These are phyloP conservation scores for Nysson spinosus DNA, from an alignment of 2,888 invertebrate species.

Conservation along the genomic window DNA sequence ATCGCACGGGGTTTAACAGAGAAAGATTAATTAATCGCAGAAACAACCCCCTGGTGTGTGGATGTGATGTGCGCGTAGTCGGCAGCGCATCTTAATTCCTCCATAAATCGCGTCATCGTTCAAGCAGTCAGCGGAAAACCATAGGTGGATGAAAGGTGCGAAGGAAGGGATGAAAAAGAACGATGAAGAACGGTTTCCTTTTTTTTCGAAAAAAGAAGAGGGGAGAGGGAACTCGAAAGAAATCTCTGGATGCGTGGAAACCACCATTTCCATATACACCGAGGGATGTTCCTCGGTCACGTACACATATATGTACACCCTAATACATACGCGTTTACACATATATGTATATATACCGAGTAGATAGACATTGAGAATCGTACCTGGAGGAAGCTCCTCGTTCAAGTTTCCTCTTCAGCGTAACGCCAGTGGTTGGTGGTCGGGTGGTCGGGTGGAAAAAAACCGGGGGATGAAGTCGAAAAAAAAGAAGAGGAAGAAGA, in stretches of 20 bases:
- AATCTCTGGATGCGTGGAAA: too few species aligned
- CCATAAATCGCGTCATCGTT: slow-evolving; percentile 30
- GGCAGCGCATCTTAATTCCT: slow-evolving; percentile 28
- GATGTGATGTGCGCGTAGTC: too few species aligned
- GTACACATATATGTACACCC: too few species aligned
- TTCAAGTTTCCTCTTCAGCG: slow-evolving; percentile 33
- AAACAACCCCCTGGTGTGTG: neutral
- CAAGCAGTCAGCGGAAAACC: slow-evolving; percentile 21
- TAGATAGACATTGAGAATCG: too few species aligned
- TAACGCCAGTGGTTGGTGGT: slow-evolving; percentile 34
- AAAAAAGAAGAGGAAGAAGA: slow-evolving; percentile 1
- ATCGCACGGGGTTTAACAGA: neutral
- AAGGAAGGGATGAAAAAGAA: neutral
- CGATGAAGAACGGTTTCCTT: too few species aligned
- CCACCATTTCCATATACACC: too few species aligned
- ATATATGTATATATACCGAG: too few species aligned
- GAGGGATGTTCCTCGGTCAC: too few species aligned
- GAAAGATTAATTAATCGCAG: neutral
- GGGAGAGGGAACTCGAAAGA: slow-evolving; percentile 8
- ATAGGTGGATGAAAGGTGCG: slow-evolving; percentile 24
- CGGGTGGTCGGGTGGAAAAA: slow-evolving; percentile 36
- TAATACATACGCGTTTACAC: neutral
- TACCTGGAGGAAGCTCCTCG: slow-evolving; percentile 41
- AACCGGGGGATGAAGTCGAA: slow-evolving; percentile 30
- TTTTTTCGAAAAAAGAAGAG: neutral